A percentile compares a stretch with the other conserved stretches of the same genome.
phyloP scores from a whole-genome alignment of 2,113 vertebrate species.

The Pedetes capensis region DNA sequence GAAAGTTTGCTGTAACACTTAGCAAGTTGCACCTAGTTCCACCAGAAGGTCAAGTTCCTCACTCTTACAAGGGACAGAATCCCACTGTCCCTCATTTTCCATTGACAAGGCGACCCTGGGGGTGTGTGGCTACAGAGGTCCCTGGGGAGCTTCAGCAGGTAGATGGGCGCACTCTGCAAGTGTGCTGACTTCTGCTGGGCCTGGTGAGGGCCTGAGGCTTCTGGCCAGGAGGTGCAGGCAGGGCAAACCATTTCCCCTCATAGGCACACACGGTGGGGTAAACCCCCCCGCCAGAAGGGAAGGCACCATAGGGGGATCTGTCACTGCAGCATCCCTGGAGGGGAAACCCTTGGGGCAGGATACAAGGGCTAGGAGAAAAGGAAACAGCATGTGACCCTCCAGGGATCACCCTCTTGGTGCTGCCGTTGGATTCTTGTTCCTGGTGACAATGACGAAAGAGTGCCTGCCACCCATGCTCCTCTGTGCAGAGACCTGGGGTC shows the following conservation, averaged over 20 bases:
- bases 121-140: neutral
- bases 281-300: neutral
- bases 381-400: neutral
- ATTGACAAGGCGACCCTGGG: neutral
- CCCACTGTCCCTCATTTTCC: neutral
- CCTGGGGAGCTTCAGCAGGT: neutral
- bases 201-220: neutral
- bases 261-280: neutral
- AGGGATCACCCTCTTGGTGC: neutral
- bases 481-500: neutral
- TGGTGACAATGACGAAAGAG: accelerated
- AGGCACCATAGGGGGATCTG: accelerated
- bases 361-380: neutral
- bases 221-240: neutral
- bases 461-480: accelerated
- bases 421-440: neutral
- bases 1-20: neutral
- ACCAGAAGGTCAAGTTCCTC: neutral
- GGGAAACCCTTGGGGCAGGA: accelerated
- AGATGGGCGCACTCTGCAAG: neutral
- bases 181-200: neutral
- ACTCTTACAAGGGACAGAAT: neutral
- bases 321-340: neutral
- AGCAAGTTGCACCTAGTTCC: neutral
- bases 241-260: neutral